Base-by-base conservation (phyloP, 2,797 vertebrate species). In the Catamblyrhynchus diadema region DNA sequence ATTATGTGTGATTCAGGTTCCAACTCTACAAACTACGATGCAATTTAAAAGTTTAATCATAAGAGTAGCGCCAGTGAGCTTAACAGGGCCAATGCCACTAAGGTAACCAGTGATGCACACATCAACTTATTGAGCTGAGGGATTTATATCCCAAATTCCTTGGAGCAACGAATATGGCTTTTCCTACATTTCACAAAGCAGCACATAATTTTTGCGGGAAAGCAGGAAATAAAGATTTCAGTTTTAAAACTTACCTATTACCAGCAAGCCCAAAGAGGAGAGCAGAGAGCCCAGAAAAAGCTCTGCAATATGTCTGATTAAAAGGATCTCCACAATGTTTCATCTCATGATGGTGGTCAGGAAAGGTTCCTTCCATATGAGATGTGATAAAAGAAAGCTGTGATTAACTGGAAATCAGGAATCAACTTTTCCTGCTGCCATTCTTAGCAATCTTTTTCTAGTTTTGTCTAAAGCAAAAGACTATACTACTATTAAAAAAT, bases 201-300 rank as follows among this genome's bases (percentile, higher is more conserved):
- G 65, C 39, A 88, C 15, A 10, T 19, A 53, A 51, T 83, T 93
- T 74, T 74, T 67, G 32, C n/a, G 81, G 39, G 61, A 67, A 80
- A 95, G 87, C 53, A 89, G 74, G 39, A 95, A 94, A 87, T 65
- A 66, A 74, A 78, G 15, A 72, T 56, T 87, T 80, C 35, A 7
- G 25, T 10, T 94, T 87, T 61, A 10, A 86, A 86, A 66, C 66
- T 53, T 62, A 80, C 53, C 64, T 25, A 27, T 22, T 61, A 78
- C 18, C 65, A 81, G 37, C 35, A 71, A 82, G 32, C 24, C 53
- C 44, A 41, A 82, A n/a, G 24, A 77, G 6, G 23, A 77, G 2
- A 82, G 41, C 14, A 77, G n/a, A 60, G 81, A 84, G 30, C 10
- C 17, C 45, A 82, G 27, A 54, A 80, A 60, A 89, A 80, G 33